phyloP scores from a whole-genome alignment of 2,888 invertebrate genomes.

The Diarsia brunnea region DNA sequence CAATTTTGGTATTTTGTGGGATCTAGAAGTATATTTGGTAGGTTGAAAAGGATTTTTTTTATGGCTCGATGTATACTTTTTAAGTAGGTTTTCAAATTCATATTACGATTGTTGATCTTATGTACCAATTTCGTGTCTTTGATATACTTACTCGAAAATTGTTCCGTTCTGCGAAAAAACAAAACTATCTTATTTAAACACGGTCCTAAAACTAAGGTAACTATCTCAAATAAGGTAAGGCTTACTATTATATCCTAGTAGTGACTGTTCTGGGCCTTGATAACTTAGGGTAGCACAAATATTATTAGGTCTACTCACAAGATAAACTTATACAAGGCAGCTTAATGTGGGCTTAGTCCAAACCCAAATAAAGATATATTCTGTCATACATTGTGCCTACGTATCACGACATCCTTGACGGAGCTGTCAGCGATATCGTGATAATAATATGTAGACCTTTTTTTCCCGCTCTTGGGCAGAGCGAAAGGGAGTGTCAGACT shows the following conservation, averaged over 20 bases:
- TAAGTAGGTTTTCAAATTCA: neutral
- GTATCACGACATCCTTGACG: neutral
- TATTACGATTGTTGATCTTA: too few species aligned
- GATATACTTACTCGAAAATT: neutral
- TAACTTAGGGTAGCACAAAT: conserved; percentile 12
- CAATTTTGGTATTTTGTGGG: neutral
- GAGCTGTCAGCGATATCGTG: too few species aligned
- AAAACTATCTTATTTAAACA: neutral
- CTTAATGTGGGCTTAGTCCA: neutral
- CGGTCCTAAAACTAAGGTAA: neutral
- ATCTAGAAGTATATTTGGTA: neutral
- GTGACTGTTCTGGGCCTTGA: neutral
- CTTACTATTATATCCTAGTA: neutral
- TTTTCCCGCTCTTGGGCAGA: too few species aligned
- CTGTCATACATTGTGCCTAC: neutral
- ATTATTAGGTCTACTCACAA: conserved; percentile 2
- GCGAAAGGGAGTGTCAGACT: too few species aligned
- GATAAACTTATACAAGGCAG: neutral
- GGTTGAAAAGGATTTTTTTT: neutral
- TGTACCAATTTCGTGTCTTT: too few species aligned
- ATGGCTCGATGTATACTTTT: neutral
- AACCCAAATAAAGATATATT: neutral
- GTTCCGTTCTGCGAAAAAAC: neutral
- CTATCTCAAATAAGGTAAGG: neutral
- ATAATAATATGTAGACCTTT: too few species aligned